These are phyloP conservation scores for Eupeodes latifasciatus DNA, from an alignment of 2,888 invertebrate species.

Conservation along the genomic window DNA sequence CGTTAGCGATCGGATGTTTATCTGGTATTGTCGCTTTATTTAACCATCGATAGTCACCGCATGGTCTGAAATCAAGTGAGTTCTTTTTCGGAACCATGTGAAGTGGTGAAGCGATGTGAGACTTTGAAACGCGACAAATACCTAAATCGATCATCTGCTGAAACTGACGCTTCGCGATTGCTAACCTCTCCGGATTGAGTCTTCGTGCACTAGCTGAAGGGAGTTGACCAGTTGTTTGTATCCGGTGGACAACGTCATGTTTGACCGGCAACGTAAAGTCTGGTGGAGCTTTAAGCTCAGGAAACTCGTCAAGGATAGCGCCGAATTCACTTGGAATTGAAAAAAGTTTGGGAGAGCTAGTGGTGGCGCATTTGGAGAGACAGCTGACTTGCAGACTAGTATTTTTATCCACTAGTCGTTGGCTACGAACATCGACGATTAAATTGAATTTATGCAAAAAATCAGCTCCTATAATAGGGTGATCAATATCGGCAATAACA, in stretches of 20 bases:
- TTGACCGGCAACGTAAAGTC: conserved; percentile 45
- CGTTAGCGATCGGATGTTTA: no score
- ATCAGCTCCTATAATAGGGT: conserved; percentile 31
- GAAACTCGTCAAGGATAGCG: conserved; percentile 47
- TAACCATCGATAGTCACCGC: no score
- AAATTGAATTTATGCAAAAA: conserved; percentile 25
- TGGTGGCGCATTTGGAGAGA: conserved; percentile 18
- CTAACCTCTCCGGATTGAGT: conserved; percentile 76
- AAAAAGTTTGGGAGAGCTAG: conserved; percentile 20
- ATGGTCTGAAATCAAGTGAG: not conserved
- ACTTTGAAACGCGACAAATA: conserved; percentile 75
- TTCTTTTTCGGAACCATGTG: conserved; percentile 77
- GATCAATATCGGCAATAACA: conserved; percentile 35
- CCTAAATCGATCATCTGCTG: conserved; percentile 76
- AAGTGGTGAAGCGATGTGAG: conserved; percentile 78
- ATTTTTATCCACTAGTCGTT: not conserved
- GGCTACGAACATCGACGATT: conserved; percentile 13
- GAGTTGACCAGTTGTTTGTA: conserved; percentile 64
- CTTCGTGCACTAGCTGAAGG: conserved; percentile 61
- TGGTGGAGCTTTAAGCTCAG: conserved; percentile 49
- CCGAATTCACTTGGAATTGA: conserved; percentile 49
- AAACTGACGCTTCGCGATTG: conserved; percentile 77
- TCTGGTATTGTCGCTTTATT: no score
- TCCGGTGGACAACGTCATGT: conserved; percentile 57
- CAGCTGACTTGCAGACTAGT: conserved; percentile 27